Percentiles rank a stretch among this genome's conserved stretches.
phyloP scores from a whole-genome alignment of 2,113 vertebrate genomes.

The Hyperopisus bebe region DNA sequence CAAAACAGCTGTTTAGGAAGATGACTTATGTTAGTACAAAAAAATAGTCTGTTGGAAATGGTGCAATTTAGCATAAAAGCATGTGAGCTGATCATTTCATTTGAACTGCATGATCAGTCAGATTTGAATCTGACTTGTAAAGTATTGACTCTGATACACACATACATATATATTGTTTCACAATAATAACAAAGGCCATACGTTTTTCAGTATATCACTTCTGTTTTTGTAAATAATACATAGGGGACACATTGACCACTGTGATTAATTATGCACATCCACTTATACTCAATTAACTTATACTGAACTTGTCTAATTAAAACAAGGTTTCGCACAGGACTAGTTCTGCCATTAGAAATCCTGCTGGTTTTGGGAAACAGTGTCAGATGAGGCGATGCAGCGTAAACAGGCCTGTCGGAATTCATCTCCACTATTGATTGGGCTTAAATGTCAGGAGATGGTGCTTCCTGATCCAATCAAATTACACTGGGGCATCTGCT shows the following conservation, averaged over 20 bases:
- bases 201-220: background rate
- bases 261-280: background rate
- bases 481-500: background rate
- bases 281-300: background rate
- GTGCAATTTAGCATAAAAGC: background rate
- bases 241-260: background rate
- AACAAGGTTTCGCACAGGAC: background rate
- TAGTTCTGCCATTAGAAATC: background rate
- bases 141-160: background rate
- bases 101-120: background rate
- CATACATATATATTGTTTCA: background rate
- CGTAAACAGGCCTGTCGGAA: background rate
- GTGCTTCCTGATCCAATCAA: slow-evolving; percentile 13
- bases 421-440: slow-evolving; percentile 13
- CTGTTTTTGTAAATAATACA: background rate
- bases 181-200: background rate
- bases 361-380: background rate
- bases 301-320: background rate
- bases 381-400: background rate
- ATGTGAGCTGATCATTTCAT: background rate
- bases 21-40: background rate
- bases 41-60: background rate
- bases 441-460: background rate
- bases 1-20: background rate
- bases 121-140: background rate